A percentile compares a stretch with the other conserved stretches of the same genome.
These are phyloP conservation scores for Tangachromis dhanisi DNA, from an alignment of 2,113 vertebrate species.

Conservation along the genomic window DNA sequence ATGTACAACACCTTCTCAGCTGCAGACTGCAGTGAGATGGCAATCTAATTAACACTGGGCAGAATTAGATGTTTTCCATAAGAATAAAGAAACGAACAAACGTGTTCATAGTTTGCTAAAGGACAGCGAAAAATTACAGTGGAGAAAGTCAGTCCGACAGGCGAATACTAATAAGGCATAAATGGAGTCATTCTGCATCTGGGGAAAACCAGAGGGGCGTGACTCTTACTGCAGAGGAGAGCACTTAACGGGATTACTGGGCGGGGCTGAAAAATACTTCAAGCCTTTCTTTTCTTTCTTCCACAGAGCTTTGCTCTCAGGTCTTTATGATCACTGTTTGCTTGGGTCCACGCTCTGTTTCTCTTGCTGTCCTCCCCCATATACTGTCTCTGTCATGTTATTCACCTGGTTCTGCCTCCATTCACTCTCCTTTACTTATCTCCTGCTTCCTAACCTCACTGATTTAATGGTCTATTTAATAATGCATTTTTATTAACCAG, in stretches of 20 bases:
- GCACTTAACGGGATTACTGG: constrained; percentile 71
- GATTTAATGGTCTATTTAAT: neutral
- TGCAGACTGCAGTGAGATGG: neutral
- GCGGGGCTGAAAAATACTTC: constrained; percentile 31
- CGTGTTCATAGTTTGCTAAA: neutral
- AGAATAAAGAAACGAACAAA: neutral
- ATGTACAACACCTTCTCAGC: neutral
- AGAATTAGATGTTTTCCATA: neutral
- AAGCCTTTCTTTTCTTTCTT: neutral
- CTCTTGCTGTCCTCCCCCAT: neutral
- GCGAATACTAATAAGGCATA: constrained; percentile 63
- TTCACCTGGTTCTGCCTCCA: neutral
- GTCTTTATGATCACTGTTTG: neutral
- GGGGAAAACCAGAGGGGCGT: constrained; percentile 28
- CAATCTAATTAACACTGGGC: neutral
- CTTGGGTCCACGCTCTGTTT: neutral
- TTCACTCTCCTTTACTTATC: neutral
- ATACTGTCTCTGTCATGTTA: neutral
- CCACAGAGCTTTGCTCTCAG: neutral
- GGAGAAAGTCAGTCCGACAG: constrained; percentile 21
- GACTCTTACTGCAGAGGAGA: constrained; percentile 48
- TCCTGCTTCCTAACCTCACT: neutral
- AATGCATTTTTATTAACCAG: neutral
- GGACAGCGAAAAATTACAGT: constrained; percentile 5
- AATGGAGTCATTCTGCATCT: constrained; percentile 50